These are phyloP conservation scores for Bujurquina vittata DNA, from an alignment of 2,113 vertebrate species.

Conservation along the genomic window DNA sequence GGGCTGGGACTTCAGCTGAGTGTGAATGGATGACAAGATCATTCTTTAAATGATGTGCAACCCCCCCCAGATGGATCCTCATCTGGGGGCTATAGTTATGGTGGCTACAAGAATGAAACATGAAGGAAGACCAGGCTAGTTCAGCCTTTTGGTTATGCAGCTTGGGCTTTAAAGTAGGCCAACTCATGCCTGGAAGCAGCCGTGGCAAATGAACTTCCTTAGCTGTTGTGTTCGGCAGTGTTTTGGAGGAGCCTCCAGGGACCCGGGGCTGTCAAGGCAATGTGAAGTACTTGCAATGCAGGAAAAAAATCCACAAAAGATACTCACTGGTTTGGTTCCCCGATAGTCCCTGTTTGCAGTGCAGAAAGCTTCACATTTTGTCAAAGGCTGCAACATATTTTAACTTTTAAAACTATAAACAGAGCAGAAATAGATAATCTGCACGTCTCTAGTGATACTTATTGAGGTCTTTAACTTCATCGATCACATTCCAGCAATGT, in stretches of 20 bases:
- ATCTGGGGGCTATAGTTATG: slow-evolving; percentile 5
- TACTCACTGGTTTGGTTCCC: slow-evolving; percentile 7
- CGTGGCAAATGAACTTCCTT: slow-evolving; percentile 69
- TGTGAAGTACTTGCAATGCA: slow-evolving; percentile 25
- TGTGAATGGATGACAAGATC: slow-evolving; percentile 27
- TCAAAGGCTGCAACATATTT: background rate
- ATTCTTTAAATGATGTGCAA: background rate
- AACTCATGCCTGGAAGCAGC: slow-evolving; percentile 69
- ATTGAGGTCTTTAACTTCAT: background rate
- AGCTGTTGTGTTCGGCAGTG: slow-evolving; percentile 43
- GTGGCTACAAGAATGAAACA: slow-evolving; percentile 15
- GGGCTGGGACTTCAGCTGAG: slow-evolving; percentile 42
- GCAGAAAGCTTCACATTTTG: background rate
- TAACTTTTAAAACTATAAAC: background rate
- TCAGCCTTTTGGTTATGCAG: slow-evolving; percentile 61
- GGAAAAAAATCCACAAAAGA: background rate
- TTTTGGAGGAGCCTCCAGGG: slow-evolving; percentile 61
- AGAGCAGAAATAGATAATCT: background rate
- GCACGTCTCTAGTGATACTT: background rate
- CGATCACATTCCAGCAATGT: background rate
- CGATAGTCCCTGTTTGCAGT: background rate
- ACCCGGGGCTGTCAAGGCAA: slow-evolving; percentile 44
- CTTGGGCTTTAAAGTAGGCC: slow-evolving; percentile 74
- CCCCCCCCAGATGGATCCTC: background rate
- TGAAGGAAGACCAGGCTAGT: slow-evolving; percentile 38